Evolutionary conservation across 2,113 vertebrate genomes (phyloP).

Genomic region (Hypomesus transpacificus): DNA sequence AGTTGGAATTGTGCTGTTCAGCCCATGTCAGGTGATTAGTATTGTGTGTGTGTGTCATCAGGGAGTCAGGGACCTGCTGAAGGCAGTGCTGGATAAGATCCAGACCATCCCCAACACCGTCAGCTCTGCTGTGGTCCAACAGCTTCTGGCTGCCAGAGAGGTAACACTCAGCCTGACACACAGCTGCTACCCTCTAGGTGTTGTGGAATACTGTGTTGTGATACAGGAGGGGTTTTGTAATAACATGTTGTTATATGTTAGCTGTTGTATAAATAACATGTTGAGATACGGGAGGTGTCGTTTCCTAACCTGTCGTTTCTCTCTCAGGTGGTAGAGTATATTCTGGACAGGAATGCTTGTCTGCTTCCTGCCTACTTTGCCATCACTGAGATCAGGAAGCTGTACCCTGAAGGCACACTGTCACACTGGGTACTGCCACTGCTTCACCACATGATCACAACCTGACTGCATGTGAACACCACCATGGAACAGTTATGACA

Average conservation of each 20-base stretch:
- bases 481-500: no score
- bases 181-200: not conserved
- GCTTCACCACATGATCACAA: no score
- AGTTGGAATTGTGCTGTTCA: no score
- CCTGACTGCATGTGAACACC: no score
- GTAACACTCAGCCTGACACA: conserved; percentile 54
- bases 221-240: not conserved
- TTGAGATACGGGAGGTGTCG: not conserved
- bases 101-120: conserved; percentile 91
- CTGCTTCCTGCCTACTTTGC: conserved; percentile 96
- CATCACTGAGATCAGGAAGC: conserved; percentile 93
- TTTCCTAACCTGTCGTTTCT: not conserved
- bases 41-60: conserved; percentile 47
- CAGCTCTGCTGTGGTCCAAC: conserved; percentile 95
- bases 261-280: not conserved
- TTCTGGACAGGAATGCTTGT: conserved; percentile 95
- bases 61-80: conserved; percentile 94
- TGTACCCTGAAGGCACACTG: conserved; percentile 94
- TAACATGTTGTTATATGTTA: not conserved
- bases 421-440: conserved; percentile 87
- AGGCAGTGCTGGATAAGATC: conserved; percentile 94
- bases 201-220: not conserved
- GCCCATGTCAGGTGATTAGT: no score
- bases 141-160: conserved; percentile 92
- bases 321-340: conserved; percentile 93